Conservation (phyloP, 2,113 vertebrate genomes). For the Thamnaconus septentrionalis region DNA sequence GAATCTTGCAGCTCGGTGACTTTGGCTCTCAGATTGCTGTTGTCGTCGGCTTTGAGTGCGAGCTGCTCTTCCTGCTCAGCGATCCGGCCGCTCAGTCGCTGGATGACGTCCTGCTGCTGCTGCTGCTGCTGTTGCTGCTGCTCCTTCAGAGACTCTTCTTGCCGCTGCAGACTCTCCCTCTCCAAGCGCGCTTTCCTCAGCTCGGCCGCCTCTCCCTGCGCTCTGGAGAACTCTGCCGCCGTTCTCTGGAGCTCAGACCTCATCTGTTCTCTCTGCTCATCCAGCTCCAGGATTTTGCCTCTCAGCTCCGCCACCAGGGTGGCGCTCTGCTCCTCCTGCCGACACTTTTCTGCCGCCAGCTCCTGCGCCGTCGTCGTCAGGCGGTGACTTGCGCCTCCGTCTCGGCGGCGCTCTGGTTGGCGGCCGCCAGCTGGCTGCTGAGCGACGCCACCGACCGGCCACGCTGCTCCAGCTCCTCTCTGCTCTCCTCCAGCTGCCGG, state of each 20-base stretch:
- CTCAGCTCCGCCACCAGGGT: conserved; percentile 62
- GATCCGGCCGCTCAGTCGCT: conserved; percentile 66
- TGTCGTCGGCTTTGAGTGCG: conserved; percentile 70
- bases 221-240: conserved; percentile 42
- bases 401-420: conserved; percentile 65
- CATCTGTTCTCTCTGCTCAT: conserved; percentile 73
- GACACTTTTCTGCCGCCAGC: conserved; percentile 60
- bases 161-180: conserved; percentile 61
- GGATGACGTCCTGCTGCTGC: conserved; percentile 72
- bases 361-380: conserved; percentile 57
- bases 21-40: conserved; percentile 51
- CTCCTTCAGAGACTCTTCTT: conserved; percentile 44
- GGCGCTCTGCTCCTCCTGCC: conserved; percentile 55
- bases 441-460: conserved; percentile 65
- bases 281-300: conserved; percentile 65
- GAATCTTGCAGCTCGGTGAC: conserved; percentile 70
- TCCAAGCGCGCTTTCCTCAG: conserved; percentile 61
- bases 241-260: conserved; percentile 73
- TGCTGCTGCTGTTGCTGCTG: conserved; percentile 67
- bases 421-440: conserved; percentile 64
- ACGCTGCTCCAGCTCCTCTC: conserved; percentile 69
- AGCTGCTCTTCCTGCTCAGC: conserved; percentile 72
- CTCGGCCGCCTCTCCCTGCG: conserved; percentile 62
- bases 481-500: neutral
- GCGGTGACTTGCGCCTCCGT: conserved; percentile 67